Evolutionary conservation across 2,113 vertebrate species (phyloP).

Genomic region (Dicaeum eximium): DNA sequence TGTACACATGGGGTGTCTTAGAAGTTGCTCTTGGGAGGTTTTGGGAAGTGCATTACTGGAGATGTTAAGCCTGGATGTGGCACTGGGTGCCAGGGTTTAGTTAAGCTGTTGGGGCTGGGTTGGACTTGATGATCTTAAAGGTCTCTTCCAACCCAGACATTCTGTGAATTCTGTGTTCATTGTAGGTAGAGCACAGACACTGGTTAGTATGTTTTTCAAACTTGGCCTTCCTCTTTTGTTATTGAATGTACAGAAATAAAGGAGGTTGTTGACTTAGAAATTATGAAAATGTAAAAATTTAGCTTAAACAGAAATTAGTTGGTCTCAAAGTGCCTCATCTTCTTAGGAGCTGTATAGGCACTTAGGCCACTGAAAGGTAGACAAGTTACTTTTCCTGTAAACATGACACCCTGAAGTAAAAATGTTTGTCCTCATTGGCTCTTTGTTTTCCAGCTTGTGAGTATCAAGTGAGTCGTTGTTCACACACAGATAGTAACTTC

Average conservation of each 20-base stretch:
- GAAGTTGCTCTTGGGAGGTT: not conserved
- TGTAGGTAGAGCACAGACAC: not conserved
- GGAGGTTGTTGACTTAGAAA: not conserved
- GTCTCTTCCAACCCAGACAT: too few species aligned
- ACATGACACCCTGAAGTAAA: conserved; percentile 50
- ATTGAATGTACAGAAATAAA: not conserved
- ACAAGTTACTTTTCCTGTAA: not conserved
- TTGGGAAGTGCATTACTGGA: not conserved
- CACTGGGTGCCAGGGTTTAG: too few species aligned
- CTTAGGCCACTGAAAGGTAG: not conserved
- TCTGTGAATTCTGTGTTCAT: not conserved
- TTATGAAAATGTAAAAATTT: not conserved
- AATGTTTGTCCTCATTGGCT: not conserved
- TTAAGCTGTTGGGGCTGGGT: too few species aligned
- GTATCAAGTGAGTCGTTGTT: conserved; percentile 34
- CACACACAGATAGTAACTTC: conserved; percentile 37
- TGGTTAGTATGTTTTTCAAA: not conserved
- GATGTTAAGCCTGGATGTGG: not conserved
- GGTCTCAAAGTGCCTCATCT: not conserved
- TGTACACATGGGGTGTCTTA: not conserved
- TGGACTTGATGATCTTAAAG: too few species aligned
- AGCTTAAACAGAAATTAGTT: not conserved
- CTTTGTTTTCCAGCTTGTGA: not conserved
- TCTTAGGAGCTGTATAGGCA: not conserved
- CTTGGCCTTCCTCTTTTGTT: not conserved